phyloP scores from a whole-genome alignment of 2,888 invertebrate species.

The Phlogophora meticulosa region DNA sequence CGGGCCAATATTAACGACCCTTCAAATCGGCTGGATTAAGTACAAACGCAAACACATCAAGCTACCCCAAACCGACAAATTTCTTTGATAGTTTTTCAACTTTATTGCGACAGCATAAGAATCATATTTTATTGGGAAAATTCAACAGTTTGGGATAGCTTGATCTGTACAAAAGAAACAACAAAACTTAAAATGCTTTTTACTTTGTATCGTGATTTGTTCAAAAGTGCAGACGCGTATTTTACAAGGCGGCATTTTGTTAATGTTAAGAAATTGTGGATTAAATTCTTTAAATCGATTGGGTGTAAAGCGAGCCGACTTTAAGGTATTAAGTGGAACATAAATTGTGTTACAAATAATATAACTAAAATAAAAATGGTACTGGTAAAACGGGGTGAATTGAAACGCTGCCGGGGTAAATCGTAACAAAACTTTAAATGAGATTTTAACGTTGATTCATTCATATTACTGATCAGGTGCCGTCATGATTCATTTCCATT shows the following conservation, averaged over 20 bases:
- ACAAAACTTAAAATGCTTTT: constrained; percentile 42
- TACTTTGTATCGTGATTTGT: constrained; percentile 52
- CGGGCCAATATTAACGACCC: constrained; percentile 60
- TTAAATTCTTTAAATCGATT: constrained; percentile 38
- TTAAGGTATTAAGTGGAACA: constrained; percentile 7
- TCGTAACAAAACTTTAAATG: too few species aligned
- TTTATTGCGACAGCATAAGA: too few species aligned
- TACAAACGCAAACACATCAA: constrained; percentile 23
- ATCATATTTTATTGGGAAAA: too few species aligned
- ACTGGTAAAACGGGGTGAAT: too few species aligned
- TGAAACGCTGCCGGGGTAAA: too few species aligned
- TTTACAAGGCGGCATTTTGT: constrained; percentile 55
- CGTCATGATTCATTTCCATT: too few species aligned
- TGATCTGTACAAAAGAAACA: constrained; percentile 27
- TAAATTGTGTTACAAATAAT: constrained; percentile 7
- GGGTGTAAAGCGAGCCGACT: constrained; percentile 7
- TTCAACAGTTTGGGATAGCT: too few species aligned
- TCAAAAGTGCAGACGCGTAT: constrained; percentile 40
- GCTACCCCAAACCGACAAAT: too few species aligned
- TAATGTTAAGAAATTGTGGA: constrained; percentile 20
- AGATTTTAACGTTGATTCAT: too few species aligned
- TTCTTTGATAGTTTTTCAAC: too few species aligned
- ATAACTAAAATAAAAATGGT: background rate
- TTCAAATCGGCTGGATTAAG: constrained; percentile 41
- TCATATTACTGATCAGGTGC: too few species aligned